phyloP scores from a whole-genome alignment of 2,888 invertebrate species.

The Sylvicola cinctus region DNA sequence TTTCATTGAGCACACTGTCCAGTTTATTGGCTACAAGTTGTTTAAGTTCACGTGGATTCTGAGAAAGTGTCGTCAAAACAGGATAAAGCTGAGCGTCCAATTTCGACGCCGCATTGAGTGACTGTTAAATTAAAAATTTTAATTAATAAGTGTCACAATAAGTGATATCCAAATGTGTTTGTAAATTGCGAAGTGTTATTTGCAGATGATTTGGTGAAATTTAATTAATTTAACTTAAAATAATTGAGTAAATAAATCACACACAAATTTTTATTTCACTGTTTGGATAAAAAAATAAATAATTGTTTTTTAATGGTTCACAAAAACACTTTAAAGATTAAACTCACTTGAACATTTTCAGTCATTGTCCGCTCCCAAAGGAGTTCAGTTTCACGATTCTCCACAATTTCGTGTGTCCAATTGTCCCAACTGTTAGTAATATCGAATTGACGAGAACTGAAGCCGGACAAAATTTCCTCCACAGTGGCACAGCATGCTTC shows the following conservation, averaged over 20 bases:
- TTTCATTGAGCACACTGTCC: constrained; percentile 33
- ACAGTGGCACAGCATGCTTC: constrained; percentile 43
- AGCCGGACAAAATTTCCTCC: constrained; percentile 43
- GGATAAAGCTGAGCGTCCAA: constrained; percentile 56
- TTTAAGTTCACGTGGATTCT: constrained; percentile 33
- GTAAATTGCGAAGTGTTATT: too few relatives aligned
- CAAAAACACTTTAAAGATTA: not conserved
- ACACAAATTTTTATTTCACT: too few relatives aligned
- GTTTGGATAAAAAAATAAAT: too few relatives aligned
- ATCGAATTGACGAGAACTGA: constrained; percentile 39
- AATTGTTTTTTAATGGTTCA: too few relatives aligned
- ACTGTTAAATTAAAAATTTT: constrained; percentile 22
- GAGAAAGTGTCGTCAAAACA: constrained; percentile 40
- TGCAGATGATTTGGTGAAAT: too few relatives aligned
- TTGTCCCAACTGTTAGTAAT: constrained; percentile 49
- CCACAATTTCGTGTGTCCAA: constrained; percentile 43
- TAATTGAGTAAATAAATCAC: too few relatives aligned
- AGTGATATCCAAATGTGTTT: too few relatives aligned
- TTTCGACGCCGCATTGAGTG: constrained; percentile 41
- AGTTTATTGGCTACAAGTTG: constrained; percentile 35
- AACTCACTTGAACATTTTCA: constrained; percentile 40
- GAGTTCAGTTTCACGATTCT: constrained; percentile 30
- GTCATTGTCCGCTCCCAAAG: constrained; percentile 33
- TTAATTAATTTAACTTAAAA: too few relatives aligned
- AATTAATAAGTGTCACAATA: too few relatives aligned